phyloP scores from a whole-genome alignment of 2,888 invertebrate genomes.

The Flexamia atlantica region DNA sequence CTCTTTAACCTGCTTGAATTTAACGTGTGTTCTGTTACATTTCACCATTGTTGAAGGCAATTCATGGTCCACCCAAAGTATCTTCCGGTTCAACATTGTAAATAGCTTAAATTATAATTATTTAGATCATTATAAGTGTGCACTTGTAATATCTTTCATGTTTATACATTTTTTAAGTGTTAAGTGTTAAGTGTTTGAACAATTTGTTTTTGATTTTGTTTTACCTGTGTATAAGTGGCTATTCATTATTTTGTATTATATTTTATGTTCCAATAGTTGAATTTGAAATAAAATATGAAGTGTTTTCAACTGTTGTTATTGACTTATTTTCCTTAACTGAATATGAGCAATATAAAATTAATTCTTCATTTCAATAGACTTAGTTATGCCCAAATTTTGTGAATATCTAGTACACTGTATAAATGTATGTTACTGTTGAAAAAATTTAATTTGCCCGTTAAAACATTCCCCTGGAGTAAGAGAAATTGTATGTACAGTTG shows the following conservation, averaged over 20 bases:
- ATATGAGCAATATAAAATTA: no score
- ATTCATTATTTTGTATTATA: slow-evolving; percentile 27
- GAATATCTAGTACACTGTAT: no score
- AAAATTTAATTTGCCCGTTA: no score
- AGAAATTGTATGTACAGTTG: no score
- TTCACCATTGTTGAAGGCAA: neutral
- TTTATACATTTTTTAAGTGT: slow-evolving; percentile 39
- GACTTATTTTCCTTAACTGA: neutral
- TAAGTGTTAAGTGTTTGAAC: slow-evolving; percentile 37
- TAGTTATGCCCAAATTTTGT: no score
- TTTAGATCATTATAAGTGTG: slow-evolving; percentile 8
- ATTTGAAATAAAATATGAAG: slow-evolving; percentile 31
- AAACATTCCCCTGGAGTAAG: no score
- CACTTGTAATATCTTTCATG: slow-evolving; percentile 29
- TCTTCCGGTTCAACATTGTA: slow-evolving; percentile 11
- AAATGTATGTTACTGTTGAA: no score
- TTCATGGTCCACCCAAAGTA: neutral
- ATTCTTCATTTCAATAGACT: no score
- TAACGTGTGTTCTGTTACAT: neutral
- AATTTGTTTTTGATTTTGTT: slow-evolving; percentile 18
- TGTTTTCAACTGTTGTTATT: slow-evolving; percentile 7
- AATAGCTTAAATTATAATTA: slow-evolving; percentile 21
- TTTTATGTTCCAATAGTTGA: slow-evolving; percentile 14
- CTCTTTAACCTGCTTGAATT: neutral
- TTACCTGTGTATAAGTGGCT: slow-evolving; percentile 27